phyloP scores from a whole-genome alignment of 2,797 vertebrate species.

The Danio jaintianensis region DNA sequence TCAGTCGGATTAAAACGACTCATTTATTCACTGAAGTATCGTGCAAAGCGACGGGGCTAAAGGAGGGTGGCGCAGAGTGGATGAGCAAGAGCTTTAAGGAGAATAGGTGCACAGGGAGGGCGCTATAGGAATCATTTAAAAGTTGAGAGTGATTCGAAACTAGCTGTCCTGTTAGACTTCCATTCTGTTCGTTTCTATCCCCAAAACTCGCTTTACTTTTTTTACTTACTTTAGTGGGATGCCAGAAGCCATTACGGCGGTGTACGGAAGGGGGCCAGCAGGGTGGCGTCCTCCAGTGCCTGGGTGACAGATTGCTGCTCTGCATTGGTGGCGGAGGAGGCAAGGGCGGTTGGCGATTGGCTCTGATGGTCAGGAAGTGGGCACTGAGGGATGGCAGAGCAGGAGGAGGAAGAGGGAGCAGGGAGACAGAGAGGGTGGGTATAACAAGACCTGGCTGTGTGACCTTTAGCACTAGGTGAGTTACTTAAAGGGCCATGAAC shows the following conservation, averaged over 20 bases:
- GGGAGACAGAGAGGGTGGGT: constrained; percentile 68
- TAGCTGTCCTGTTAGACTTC: constrained; percentile 76
- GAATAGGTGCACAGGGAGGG: constrained; percentile 61
- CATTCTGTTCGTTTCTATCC: constrained; percentile 32
- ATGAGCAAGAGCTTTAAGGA: constrained; percentile 54
- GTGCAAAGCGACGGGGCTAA: constrained; percentile 95
- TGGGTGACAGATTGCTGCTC: constrained; percentile 98
- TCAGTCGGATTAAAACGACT: constrained; percentile 99
- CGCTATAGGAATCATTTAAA: constrained; percentile 68
- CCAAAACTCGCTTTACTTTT: constrained; percentile 57
- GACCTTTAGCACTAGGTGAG: constrained; percentile 79
- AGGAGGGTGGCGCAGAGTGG: constrained; percentile 77
- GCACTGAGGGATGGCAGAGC: constrained; percentile 79
- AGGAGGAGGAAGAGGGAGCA: constrained; percentile 77
- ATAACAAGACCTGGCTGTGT: constrained; percentile 82
- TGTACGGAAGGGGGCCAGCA: constrained; percentile 95
- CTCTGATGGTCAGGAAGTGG: constrained; percentile 93
- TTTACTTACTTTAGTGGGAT: constrained; percentile 82
- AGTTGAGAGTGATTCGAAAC: constrained; percentile 77
- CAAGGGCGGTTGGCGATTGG: constrained; percentile 90
- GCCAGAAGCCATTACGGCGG: constrained; percentile 99
- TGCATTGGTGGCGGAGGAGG: constrained; percentile 91
- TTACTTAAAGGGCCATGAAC: constrained; percentile 80
- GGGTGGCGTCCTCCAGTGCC: constrained; percentile 93
- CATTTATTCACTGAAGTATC: constrained; percentile 99